Base-by-base conservation (phyloP, 53 echinoderm and acorn worm genomes). In the Stichopus horrens region DNA sequence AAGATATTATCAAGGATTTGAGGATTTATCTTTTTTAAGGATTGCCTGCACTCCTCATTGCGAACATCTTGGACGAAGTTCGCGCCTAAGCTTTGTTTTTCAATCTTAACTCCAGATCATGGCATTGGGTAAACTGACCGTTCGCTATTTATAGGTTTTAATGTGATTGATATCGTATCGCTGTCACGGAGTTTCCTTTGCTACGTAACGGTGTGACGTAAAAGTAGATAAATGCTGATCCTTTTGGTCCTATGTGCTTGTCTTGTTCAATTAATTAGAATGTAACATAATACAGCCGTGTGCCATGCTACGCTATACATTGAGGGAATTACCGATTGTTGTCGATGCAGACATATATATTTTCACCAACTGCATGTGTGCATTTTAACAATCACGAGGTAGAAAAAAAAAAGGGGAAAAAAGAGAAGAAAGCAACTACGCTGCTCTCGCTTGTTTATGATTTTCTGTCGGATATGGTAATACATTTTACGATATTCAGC, bases 191-290 rank as follows among this genome's bases (percentile, higher is more conserved):
- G 23, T 66, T 60, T 60, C 84, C 7, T 66, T 51, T 10, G 16
- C 67, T 66, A 65, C 67, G 67, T 84, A 84, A 60, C 8, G 23
- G 63, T 52, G 58, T 84, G 84, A 84, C 84, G 84, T 51, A 84
- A 84, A 37, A 51, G 60, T 52, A 16, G 84, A 22, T 14, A 58
- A 52, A 66, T 3, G 6, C 59, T 60, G 66, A 84, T 66, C 84
- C 84, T 13, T 84, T 57, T 79, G n/a, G 20, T 21, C 22, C 7
- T n/a, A 55, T 21, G 79, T 13, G 79, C 54, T 20, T 20, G 79
- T 57, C 57, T 79, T 68, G 68, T 84, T 23, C 84, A 84, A 84
- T 84, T 84, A 84, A 84, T 84, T 84, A 84, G 51, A 16, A 23
- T 60, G 65, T 84, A 84, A 84, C 60, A 84, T 14, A 19, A 84